These are phyloP conservation scores for Willowsia nigromaculata DNA, from an alignment of 2,888 invertebrate genomes.

Conservation along the genomic window DNA sequence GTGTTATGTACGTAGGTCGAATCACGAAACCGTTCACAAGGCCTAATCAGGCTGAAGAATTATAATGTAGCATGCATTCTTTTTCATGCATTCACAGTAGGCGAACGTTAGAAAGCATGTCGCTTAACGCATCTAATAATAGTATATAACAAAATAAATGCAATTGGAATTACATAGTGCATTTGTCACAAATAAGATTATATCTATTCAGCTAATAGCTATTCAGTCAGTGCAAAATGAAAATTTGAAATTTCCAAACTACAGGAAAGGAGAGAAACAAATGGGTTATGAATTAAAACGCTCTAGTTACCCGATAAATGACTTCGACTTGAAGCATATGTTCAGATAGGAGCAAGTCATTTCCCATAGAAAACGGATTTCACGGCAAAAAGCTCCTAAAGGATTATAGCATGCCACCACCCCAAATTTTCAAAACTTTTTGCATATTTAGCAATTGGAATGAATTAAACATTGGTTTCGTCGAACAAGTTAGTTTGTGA, in stretches of 20 bases:
- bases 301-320: background rate
- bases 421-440: background rate
- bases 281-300: background rate
- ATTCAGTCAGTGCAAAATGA: background rate
- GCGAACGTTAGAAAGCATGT: no score
- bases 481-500: slow-evolving; percentile 3
- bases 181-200: no score
- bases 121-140: no score
- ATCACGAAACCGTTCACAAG: no score
- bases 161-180: no score
- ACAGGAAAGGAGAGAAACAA: background rate
- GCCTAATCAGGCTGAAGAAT: no score
- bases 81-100: no score
- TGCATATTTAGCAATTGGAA: background rate
- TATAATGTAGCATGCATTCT: no score
- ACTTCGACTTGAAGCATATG: background rate
- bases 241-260: background rate
- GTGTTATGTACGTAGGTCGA: no score
- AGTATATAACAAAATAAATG: no score
- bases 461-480: slow-evolving; percentile 34
- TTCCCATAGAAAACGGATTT: background rate
- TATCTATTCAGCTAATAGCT: background rate
- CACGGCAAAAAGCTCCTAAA: background rate
- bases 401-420: background rate
- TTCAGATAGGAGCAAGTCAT: background rate